Percentiles rank a stretch among this genome's conserved stretches.
phyloP scores from a whole-genome alignment of 2,797 vertebrate genomes.

The Poecilia gillii region DNA sequence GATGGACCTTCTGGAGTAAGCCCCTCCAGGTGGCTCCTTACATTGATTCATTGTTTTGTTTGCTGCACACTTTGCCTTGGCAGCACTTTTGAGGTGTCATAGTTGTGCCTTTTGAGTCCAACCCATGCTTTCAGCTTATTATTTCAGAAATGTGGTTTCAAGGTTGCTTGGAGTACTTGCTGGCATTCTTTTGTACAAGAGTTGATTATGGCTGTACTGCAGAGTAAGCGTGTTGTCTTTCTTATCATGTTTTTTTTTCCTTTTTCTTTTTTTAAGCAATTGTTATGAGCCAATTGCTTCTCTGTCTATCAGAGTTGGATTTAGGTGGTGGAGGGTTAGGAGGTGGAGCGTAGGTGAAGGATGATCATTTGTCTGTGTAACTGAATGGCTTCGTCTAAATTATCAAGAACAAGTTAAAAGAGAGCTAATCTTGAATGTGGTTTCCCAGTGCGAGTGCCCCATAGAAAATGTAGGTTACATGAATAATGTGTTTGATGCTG shows the following conservation, averaged over 20 bases:
- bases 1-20: conserved; percentile 67
- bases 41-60: conserved; percentile 78
- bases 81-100: conserved; percentile 66
- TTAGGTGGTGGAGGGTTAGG: neutral
- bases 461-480: neutral
- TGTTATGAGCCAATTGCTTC: neutral
- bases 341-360: neutral
- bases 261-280: neutral
- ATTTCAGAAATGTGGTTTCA: conserved; percentile 66
- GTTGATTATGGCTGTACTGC: conserved; percentile 34
- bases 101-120: conserved; percentile 53
- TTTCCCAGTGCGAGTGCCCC: neutral
- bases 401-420: neutral
- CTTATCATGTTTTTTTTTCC: neutral
- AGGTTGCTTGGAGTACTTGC: conserved; percentile 58
- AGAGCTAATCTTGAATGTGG: neutral
- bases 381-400: neutral
- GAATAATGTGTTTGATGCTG: neutral
- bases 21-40: conserved; percentile 75
- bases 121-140: conserved; percentile 66
- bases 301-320: neutral
- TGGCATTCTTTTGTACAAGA: conserved; percentile 35
- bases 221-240: conserved; percentile 2
- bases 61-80: conserved; percentile 73
- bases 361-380: neutral